Evolutionary conservation across 2,113 vertebrate species (phyloP).

Genomic region (Oryzias celebensis): DNA sequence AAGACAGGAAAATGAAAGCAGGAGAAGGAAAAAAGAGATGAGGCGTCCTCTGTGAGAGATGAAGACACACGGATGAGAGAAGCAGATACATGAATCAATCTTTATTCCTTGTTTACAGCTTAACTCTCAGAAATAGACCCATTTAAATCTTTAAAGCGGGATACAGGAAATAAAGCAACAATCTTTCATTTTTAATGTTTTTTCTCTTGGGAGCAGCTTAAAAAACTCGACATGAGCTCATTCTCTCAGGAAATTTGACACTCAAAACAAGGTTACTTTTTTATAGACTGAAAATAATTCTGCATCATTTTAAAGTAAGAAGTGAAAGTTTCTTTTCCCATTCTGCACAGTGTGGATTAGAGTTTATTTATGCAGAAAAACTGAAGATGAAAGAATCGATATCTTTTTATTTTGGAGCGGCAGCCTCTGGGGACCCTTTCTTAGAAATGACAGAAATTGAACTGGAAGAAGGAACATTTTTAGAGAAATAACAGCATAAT

Average conservation of each 20-base stretch:
- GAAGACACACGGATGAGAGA: conserved; percentile 33
- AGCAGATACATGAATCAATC: conserved; percentile 39
- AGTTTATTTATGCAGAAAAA: no score
- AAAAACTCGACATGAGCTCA: conserved; percentile 20
- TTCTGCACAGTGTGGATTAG: no score
- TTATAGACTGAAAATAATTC: conserved; percentile 1
- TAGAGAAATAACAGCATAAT: no score
- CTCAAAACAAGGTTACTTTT: background rate
- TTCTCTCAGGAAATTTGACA: conserved; percentile 21
- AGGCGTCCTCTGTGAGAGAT: conserved; percentile 40
- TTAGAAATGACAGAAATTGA: no score
- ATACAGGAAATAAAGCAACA: conserved; percentile 39
- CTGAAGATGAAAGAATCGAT: no score
- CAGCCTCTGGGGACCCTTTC: no score
- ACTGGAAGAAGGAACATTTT: no score
- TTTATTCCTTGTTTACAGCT: conserved; percentile 32
- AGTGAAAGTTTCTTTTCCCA: no score
- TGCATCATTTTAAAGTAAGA: background rate
- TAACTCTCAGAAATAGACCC: conserved; percentile 40
- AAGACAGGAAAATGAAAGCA: conserved; percentile 34
- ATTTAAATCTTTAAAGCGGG: conserved; percentile 42
- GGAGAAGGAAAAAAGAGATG: conserved; percentile 9
- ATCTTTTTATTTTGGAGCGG: no score
- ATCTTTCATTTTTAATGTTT: conserved; percentile 30
- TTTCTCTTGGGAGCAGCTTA: conserved; percentile 23